phyloP scores from a whole-genome alignment of 2,797 vertebrate genomes.

The Neosilurus hyrtlii region DNA sequence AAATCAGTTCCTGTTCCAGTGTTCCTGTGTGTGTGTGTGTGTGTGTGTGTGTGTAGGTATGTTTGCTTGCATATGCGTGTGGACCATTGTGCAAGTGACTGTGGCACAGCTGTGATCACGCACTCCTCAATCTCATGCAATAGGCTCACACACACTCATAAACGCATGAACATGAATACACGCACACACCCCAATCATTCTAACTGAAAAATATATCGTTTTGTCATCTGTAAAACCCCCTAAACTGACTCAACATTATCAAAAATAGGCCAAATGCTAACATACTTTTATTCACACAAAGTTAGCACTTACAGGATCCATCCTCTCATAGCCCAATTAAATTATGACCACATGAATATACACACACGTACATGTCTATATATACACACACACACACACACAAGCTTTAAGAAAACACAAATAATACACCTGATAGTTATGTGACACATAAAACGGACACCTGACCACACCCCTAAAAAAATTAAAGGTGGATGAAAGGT shows the following conservation, averaged over 20 bases:
- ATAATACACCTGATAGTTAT: not conserved
- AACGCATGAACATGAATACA: constrained; percentile 29
- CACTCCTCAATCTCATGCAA: not conserved
- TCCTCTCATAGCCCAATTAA: not conserved
- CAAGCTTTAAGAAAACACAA: too few species aligned
- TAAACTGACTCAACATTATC: constrained; percentile 36
- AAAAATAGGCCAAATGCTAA: constrained; percentile 20
- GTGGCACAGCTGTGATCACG: not conserved
- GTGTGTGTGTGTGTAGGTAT: not conserved
- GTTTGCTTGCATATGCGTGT: not conserved
- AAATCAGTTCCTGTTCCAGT: constrained; percentile 19
- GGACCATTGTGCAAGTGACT: constrained; percentile 24
- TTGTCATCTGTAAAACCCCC: constrained; percentile 48
- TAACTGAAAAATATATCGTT: constrained; percentile 41
- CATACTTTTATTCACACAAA: constrained; percentile 6
- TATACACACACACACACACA: not conserved
- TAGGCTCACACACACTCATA: constrained; percentile 7
- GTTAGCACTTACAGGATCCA: constrained; percentile 33
- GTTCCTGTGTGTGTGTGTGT: constrained; percentile 2
- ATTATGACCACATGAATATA: not conserved
- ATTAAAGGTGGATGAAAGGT: not conserved
- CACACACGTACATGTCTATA: too few species aligned
- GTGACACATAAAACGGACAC: not conserved
- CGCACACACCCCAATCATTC: constrained; percentile 21
- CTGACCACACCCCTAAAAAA: not conserved